phyloP scores from a whole-genome alignment of 2,113 vertebrate species.

The Seriola dumerili region DNA sequence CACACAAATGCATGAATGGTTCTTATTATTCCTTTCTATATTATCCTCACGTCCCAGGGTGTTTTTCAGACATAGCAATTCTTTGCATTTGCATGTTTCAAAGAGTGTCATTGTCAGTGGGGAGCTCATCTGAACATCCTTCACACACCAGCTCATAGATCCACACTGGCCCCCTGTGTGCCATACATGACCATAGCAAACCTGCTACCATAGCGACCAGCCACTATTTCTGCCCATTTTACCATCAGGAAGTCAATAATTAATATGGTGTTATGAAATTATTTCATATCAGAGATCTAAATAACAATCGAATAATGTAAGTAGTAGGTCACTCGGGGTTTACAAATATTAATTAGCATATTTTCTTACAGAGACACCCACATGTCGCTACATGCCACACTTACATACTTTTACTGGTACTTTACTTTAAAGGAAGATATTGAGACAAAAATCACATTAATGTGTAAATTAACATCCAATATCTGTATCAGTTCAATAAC shows the following conservation, averaged over 20 bases:
- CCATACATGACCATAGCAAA: neutral
- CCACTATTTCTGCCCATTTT: neutral
- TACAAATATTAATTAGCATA: neutral
- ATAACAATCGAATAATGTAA: neutral
- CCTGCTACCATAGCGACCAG: neutral
- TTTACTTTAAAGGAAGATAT: no score
- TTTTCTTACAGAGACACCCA: neutral
- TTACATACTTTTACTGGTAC: no score
- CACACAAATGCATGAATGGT: constrained; percentile 34
- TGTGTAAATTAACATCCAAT: neutral
- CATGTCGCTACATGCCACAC: no score
- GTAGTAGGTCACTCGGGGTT: no score
- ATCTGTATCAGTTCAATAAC: neutral
- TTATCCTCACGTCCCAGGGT: constrained; percentile 10
- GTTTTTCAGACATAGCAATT: neutral
- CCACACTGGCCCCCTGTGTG: neutral
- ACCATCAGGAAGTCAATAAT: neutral
- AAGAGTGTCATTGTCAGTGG: constrained; percentile 14
- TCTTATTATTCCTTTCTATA: constrained; percentile 41
- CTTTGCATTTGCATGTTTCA: constrained; percentile 31
- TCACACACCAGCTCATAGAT: neutral
- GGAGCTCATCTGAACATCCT: constrained; percentile 13
- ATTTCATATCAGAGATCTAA: neutral
- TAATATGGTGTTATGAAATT: neutral
- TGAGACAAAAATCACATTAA: neutral